phyloP scores from a whole-genome alignment of 2,888 invertebrate genomes.

The Podabrus alpinus region DNA sequence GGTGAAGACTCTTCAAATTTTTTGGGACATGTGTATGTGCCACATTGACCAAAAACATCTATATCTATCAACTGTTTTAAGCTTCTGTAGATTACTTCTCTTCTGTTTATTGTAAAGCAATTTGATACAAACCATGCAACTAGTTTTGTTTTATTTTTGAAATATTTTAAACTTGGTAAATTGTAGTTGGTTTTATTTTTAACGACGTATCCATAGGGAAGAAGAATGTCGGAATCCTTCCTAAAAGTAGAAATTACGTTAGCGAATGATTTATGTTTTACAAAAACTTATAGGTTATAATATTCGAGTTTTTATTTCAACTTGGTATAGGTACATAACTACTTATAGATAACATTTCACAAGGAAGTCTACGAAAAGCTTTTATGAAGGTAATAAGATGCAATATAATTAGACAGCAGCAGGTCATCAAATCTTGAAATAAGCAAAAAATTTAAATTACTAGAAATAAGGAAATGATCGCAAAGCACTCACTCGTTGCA shows the following conservation, averaged over 20 bases:
- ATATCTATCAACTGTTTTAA: slow-evolving; percentile 62
- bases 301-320: not conserved
- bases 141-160: slow-evolving; percentile 55
- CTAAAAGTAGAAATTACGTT: slow-evolving; percentile 30
- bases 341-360: not conserved
- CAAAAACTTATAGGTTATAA: no score
- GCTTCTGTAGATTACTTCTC: slow-evolving; percentile 55
- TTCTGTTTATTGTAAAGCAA: slow-evolving; percentile 55
- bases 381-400: not conserved
- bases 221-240: slow-evolving; percentile 51
- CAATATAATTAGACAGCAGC: not conserved
- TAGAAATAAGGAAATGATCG: not conserved
- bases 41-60: slow-evolving; percentile 69
- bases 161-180: slow-evolving; percentile 30
- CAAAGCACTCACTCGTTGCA: not conserved
- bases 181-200: slow-evolving; percentile 32
- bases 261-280: not conserved
- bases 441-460: not conserved
- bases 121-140: slow-evolving; percentile 64
- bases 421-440: not conserved
- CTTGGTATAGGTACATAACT: no score
- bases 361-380: not conserved
- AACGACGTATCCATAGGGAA: slow-evolving; percentile 49
- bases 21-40: slow-evolving; percentile 49
- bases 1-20: slow-evolving; percentile 31